Evolutionary conservation across 1,140 invertebrate genomes (phyloP), one percentile per base, ranked within the genome.

Genomic region (Diachasmimorpha longicaudata): DNA sequence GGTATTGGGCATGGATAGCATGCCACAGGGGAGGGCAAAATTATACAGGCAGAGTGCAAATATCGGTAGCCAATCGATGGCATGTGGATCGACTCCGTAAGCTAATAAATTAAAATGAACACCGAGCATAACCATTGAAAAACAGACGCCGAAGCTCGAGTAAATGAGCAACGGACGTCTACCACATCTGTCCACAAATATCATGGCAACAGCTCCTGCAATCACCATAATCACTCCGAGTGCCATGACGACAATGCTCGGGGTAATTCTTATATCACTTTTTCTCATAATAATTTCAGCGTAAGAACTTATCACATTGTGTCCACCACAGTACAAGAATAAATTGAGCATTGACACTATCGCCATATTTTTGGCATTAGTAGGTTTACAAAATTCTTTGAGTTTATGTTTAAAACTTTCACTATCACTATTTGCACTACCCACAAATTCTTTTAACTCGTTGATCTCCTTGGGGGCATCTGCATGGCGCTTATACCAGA

Each of bases 81-180:
- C 87, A 66, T 21, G 75, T 4, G 76, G 69, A 11, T 86, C 75
- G 1, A 83, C 71, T 0, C 73, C 66, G 0, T 82, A 21, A 0
- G 84, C 81, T 5, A 88, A 72, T 1, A 90, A 75, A 76, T 86
- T 84, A 71, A 90, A 88, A 42, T 90, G 88, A 79, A 91, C 79
- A 5, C 92, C 87, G 4, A 89, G 80, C 0, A 88, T 71, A 4
- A 79, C 79, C 9, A 90, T 80, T 0, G 86, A 79, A 3, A 85
- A 10, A 0, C 82, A 72, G 3, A 83, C 81, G 2, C 87, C 86
- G 0, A 82, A 36, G 14, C 82, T 72, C 0, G 88, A 87, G 13
- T 78, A 78, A 8, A 86, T 85, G 1, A 89, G 48, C 0, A 89
- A 75, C 11, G 55, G 58, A 55, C 81, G 83, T 55, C 89, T 78